A percentile compares a stretch with the other conserved stretches of the same genome.
Evolutionary conservation across 2,888 invertebrate species (phyloP).

Genomic region (Pardosa pseudoannulata): DNA sequence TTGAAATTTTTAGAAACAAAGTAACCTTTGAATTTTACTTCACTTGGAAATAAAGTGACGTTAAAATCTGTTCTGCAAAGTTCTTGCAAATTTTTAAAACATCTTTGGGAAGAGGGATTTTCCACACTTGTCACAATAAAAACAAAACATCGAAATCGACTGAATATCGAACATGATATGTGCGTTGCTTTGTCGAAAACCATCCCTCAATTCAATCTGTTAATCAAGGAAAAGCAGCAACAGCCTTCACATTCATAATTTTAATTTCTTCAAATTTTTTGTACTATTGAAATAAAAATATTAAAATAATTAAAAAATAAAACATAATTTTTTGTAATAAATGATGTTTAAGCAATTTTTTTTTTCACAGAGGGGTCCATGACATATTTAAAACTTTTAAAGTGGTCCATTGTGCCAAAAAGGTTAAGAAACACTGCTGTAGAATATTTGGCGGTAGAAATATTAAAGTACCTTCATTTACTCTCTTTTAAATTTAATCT

Average conservation of each 20-base stretch:
- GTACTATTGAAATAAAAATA: too few species aligned
- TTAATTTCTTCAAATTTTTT: constrained; percentile 46
- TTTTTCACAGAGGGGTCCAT: constrained; percentile 16
- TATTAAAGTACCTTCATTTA: too few species aligned
- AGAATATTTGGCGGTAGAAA: too few species aligned
- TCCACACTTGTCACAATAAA: constrained; percentile 47
- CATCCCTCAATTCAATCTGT: constrained; percentile 46
- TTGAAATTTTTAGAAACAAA: too few species aligned
- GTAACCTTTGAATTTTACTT: too few species aligned
- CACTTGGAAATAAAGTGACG: too few species aligned
- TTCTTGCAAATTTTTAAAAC: too few species aligned
- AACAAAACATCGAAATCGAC: constrained; percentile 45
- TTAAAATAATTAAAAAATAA: too few species aligned
- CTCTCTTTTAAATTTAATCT: too few species aligned
- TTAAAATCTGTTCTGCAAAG: too few species aligned
- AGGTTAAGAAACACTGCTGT: background rate
- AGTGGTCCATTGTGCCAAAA: constrained; percentile 12
- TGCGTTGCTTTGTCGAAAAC: constrained; percentile 42
- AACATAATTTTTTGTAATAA: too few species aligned
- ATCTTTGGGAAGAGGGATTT: too few species aligned
- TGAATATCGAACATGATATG: constrained; percentile 44
- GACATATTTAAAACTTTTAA: constrained; percentile 11
- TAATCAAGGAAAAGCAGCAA: constrained; percentile 49
- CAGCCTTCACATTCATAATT: constrained; percentile 47
- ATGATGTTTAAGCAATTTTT: constrained; percentile 18